A percentile compares a stretch with the other conserved stretches of the same genome.
Evolutionary conservation across 2,888 invertebrate species (phyloP).

Genomic region (Scaptomyza polygonia): DNA sequence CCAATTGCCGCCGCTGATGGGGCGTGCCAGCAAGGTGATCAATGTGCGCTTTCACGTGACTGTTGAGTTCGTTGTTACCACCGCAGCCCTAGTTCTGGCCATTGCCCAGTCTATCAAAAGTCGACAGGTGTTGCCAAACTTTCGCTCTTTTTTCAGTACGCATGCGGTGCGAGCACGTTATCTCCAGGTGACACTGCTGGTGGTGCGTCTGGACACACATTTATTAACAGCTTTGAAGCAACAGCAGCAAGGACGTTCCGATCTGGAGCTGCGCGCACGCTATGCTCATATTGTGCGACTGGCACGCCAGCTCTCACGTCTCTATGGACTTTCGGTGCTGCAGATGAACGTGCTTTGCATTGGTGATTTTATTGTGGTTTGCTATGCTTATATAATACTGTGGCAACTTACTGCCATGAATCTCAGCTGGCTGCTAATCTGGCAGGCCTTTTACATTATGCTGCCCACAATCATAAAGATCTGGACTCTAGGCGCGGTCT

Average conservation of each 20-base stretch:
- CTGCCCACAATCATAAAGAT: constrained; percentile 56
- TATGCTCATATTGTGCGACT: constrained; percentile 57
- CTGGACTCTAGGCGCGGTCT: constrained; percentile 52
- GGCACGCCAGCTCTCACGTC: constrained; percentile 36
- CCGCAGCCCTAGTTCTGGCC: neutral
- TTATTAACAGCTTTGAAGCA: constrained; percentile 37
- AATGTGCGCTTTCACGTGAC: constrained; percentile 19
- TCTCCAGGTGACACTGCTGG: constrained; percentile 56
- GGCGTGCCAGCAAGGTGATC: neutral
- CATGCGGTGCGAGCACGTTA: constrained; percentile 63
- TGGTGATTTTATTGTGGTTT: constrained; percentile 57
- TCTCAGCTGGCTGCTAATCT: constrained; percentile 19
- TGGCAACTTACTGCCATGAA: constrained; percentile 8
- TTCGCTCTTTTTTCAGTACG: constrained; percentile 37
- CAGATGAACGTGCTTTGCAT: constrained; percentile 65
- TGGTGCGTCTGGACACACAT: constrained; percentile 57
- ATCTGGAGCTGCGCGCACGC: constrained; percentile 22
- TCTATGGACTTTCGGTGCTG: constrained; percentile 63
- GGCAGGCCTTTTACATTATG: constrained; percentile 30
- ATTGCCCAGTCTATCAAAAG: neutral
- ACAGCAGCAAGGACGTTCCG: constrained; percentile 8
- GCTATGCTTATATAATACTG: constrained; percentile 51
- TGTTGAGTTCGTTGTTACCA: constrained; percentile 35
- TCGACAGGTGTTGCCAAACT: neutral
- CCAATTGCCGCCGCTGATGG: constrained; percentile 31